These are phyloP conservation scores for Luscinia luscinia DNA, from an alignment of 2,797 vertebrate species.

Conservation along the genomic window DNA sequence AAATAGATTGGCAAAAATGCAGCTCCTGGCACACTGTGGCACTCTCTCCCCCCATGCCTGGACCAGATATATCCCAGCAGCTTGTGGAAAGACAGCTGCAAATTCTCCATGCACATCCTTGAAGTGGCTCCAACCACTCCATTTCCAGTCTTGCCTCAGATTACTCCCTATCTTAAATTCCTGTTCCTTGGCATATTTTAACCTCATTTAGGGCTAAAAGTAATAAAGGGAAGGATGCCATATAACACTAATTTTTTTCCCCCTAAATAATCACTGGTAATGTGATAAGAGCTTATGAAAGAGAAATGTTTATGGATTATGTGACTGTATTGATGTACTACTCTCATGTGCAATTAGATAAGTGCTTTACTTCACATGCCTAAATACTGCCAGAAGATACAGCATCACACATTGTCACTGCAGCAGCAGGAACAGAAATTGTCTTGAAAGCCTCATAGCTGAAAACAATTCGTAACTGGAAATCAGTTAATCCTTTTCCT, in stretches of 20 bases:
- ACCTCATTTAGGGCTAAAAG: background rate
- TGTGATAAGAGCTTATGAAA: background rate
- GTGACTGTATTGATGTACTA: background rate
- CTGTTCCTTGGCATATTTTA: background rate
- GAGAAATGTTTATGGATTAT: slow-evolving; percentile 32
- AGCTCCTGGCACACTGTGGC: background rate
- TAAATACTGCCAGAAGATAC: background rate
- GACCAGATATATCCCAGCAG: background rate
- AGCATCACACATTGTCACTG: background rate
- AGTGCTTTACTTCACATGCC: background rate
- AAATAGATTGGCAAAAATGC: background rate
- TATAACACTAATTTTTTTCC: background rate
- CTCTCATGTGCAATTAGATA: background rate
- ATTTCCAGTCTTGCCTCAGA: background rate
- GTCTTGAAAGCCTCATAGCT: background rate
- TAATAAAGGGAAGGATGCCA: background rate
- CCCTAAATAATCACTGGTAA: slow-evolving; percentile 9
- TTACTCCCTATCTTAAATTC: background rate
- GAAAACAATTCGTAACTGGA: background rate
- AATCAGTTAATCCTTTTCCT: background rate
- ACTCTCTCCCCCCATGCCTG: background rate
- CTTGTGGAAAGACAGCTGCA: background rate
- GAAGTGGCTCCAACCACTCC: background rate
- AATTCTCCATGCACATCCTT: background rate
- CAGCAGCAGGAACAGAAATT: background rate